phyloP scores from a whole-genome alignment of 2,888 invertebrate genomes.

The Acanthococcus lagerstroemiae region DNA sequence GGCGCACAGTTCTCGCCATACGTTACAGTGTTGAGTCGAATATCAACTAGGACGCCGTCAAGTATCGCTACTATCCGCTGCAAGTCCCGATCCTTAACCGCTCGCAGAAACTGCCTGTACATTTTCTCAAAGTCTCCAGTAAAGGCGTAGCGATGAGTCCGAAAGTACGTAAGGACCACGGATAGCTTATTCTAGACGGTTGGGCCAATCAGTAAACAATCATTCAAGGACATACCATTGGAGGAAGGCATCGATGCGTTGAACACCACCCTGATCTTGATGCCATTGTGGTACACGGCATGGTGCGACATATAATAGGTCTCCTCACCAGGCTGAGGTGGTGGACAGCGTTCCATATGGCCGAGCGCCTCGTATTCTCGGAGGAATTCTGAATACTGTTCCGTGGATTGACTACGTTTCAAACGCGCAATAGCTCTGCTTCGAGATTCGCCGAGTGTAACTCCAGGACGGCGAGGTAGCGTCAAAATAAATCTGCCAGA shows the following conservation, averaged over 20 bases:
- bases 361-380: neutral
- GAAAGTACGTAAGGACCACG: too few species aligned
- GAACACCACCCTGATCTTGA: neutral
- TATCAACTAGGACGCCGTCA: neutral
- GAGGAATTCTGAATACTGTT: neutral
- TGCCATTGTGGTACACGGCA: neutral
- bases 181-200: too few species aligned
- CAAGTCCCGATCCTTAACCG: neutral
- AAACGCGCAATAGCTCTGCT: neutral
- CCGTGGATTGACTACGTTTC: neutral
- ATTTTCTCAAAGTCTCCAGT: neutral
- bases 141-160: neutral
- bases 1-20: neutral
- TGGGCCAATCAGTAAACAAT: too few species aligned
- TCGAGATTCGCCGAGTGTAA: neutral
- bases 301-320: neutral
- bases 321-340: neutral
- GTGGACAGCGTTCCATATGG: neutral
- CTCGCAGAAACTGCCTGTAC: neutral
- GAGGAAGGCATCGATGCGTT: neutral
- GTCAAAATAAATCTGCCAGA: neutral
- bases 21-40: neutral
- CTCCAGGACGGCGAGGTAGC: neutral
- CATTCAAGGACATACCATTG: neutral
- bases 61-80: neutral